Evolutionary conservation across 2,888 invertebrate species (phyloP), one percentile per base, ranked within the genome.

Genomic region (Tenthredo notha): DNA sequence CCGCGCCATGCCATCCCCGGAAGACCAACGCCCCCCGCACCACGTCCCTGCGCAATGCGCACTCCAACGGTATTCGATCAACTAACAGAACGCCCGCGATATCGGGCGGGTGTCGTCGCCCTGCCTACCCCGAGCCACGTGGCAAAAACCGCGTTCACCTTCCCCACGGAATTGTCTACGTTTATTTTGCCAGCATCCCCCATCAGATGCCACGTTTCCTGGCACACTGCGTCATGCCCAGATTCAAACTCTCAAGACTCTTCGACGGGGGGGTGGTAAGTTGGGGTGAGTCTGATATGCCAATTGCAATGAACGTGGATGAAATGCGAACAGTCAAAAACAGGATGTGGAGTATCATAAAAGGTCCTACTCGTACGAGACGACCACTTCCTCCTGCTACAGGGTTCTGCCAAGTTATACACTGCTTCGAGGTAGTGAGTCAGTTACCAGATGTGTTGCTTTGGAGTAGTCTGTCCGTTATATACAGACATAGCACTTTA

Each of bases 51-150:
- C 83, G 83, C 83, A 83, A 83, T 83, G 83, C 83, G 83, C 83
- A 83, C 65, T 83, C 83, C 83, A 43, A 83, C 83, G 47, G 83
- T 29, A 83, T 83, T 83, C 83, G 83, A 83, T 83, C 83, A 67
- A 43, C 67, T 43, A 67, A 65, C 65, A 25, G 83, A 67, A 83
- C 83, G 83, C 65, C 80, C 67, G 82, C 67, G 67, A 83, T 50
- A 65, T 61, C 80, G 80, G 80, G 80, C 61, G 80, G 80, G 80
- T 80, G 61, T 58, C 58, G n/a, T 58, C 83, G 83, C 83, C 83
- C 83, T 67, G 67, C 67, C 83, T 83, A 67, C 83, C 65, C 40
- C 50, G 18, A n/a, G 25, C 67, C 83, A 70, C 83, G 83, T 70
- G 47, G 37, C 29, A 12, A 2, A 74, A 43, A 72, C 33, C 72